Base-by-base conservation (phyloP, 1,140 invertebrate species). In the Vanessa tameamea region DNA sequence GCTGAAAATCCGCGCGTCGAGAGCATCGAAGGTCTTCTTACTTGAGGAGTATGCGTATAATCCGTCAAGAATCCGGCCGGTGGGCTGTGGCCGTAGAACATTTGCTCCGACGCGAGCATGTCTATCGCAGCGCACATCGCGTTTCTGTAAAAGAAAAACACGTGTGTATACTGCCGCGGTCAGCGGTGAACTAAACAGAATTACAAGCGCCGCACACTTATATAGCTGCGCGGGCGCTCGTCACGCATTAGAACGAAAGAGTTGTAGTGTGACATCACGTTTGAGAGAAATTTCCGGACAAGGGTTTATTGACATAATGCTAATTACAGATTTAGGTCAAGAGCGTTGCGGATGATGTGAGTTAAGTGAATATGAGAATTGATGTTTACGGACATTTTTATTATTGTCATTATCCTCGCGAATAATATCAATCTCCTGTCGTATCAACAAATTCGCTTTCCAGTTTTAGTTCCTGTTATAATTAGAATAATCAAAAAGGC, bases 31-130 rank as follows among this genome's bases (percentile, higher is more conserved):
- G 83, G 86, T 78, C 87, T 77, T 70, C 86, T 74, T 61, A 87
- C 71, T 57, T 82, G 84, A 61, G 89, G 86, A 8, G 88, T 89
- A 84, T 94, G 86, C 7, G 88, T 89, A 84, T 94, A 95, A 82
- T 94, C 94, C 73, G 92, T 83, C 61, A 95, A 87, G 85, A 95
- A 95, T 77, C 94, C 93, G 71, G 94, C 93, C 43, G 94, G 95
- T 53, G 94, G 95, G 85, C 94, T 95, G 92, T 94, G 94, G 73
- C 94, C 95, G 93, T 95, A 96, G 78, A 95, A 94, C 59, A 95
- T 94, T 75, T 95, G 95, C 85, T 96, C 95, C 20, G 95, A 95
- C 73, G 95, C 94, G 87, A 96, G 89, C 93, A 95, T 95, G 70
- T 92, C 91, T 78, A 92, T 89, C 47, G 90, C 90, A n/a, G 91